Conservation (phyloP, 2,888 invertebrate species). For the Callyntrura guangdongensis region DNA sequence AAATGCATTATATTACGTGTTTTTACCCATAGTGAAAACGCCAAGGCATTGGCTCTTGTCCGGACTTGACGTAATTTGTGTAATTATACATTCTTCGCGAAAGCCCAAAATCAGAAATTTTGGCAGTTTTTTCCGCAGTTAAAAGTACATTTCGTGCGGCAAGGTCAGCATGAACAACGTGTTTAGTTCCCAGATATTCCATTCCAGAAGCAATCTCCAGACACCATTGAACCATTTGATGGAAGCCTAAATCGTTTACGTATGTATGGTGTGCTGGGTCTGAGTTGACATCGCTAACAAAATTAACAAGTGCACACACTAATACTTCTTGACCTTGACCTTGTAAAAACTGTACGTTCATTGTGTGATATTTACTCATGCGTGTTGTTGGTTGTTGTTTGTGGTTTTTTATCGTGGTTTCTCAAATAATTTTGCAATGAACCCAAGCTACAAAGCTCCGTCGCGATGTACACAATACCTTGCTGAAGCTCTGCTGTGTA, state of each 20-base stretch:
- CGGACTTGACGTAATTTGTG: neutral
- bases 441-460: constrained; percentile 22
- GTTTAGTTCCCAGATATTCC: constrained; percentile 21
- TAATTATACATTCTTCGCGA: constrained; percentile 13
- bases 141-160: constrained; percentile 34
- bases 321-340: too few species aligned
- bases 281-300: neutral
- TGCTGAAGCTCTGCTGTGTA: neutral
- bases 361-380: too few species aligned
- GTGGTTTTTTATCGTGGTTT: neutral
- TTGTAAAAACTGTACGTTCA: too few species aligned
- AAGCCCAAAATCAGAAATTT: constrained; percentile 57
- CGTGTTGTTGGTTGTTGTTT: too few species aligned
- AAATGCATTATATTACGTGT: too few species aligned
- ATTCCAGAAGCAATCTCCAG: constrained; percentile 58
- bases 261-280: too few species aligned
- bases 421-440: neutral
- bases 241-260: too few species aligned
- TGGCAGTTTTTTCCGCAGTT: neutral
- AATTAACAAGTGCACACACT: neutral
- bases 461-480: neutral
- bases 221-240: neutral
- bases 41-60: too few species aligned
- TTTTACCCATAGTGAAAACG: constrained; percentile 63
- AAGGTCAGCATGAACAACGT: constrained; percentile 31